Base-by-base conservation (phyloP, 2,797 vertebrate species). In the Pipistrellus pipistrellus region DNA sequence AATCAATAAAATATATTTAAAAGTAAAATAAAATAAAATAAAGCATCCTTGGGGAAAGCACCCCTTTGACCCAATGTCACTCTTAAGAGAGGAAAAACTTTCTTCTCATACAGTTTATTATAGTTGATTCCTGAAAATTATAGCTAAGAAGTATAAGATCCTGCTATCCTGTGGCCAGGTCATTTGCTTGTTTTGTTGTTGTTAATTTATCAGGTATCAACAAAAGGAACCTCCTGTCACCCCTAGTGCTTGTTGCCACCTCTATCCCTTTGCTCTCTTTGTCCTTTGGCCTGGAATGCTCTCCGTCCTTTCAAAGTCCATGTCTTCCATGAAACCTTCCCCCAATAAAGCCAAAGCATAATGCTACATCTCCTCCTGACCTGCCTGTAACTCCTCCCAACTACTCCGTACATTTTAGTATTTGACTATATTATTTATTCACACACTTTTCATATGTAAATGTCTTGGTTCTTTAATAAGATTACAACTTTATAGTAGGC, bases 391-490 rank as follows among this genome's bases (percentile, higher is more conserved):
- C 11, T 83, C 55, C 64, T 64, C 30, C n/a, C 27, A 85, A 32
- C 57, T 71, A 32, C 23, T 83, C 32, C 85, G 20, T 80, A 51
- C 0, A 21, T 71, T 85, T 77, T 72, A 15, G n/a, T 27, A 38
- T 90, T 90, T 82, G 20, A 83, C 57, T 81, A 27, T 69, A 57
- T 78, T 68, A 51, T 62, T 32, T 85, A 41, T 41, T 80, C n/a
- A 17, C 23, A 35, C 20, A 64, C 11, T 46, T 76, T 88, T 83
- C 27, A 51, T 64, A 13, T 25, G 11, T 62, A 48, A 41, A 32
- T 66, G 15, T 90, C 51, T 93, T 66, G 17, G 7, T 48, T 94
- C 68, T 85, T 81, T 51, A 92, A 72, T 10, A 87, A 92, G 73
- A 85, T 77, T 69, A 30, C 5, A 93, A 38, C 57, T 81, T 85